Base-by-base conservation (phyloP, 92 coral and sea anemone genomes). In the Paramuricea clavata region DNA sequence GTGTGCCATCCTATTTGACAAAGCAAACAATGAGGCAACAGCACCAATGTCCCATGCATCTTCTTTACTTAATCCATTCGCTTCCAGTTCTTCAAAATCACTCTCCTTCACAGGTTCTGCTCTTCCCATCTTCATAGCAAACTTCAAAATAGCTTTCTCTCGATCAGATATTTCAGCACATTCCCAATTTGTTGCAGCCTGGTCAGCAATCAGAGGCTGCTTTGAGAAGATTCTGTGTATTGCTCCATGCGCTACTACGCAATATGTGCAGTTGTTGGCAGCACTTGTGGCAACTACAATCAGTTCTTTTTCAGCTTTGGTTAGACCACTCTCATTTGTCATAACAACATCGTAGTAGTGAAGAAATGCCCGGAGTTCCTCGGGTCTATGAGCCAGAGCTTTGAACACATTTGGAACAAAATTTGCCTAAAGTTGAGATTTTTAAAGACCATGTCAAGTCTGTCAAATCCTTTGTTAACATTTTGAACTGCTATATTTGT, bases 31-130 rank as follows among this genome's bases (percentile, higher is more conserved):
- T 17, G 98, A 96, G 21, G 98, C 98, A 32, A 95, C 94, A 7
- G 95, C 94, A 0, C 96, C 98, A 26, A 95, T 93, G 76, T 95
- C 98, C 98, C 98, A 95, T 0, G 94, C 98, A 81, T 92, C 98
- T 60, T 95, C 98, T 69, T 81, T 89, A 34, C 88, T 86, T 74
- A 95, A 83, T 27, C 98, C 97, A 22, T 90, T 86, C 33, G 83
- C 74, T 80, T 94, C 94, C 81, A 97, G 62, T 30, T 90, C 86
- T 35, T 85, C 57, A 82, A 94, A 79, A 61, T 97, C 98, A 47
- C 86, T 85, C 11, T 97, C 98, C 31, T 49, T 54, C 12, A 97
- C 71, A 33, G 95, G 85, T 68, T 97, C 97, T 22, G 98, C 90
- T 68, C 91, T 75, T 2, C 92, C 94, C 19, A 94, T 92, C 36